phyloP scores from a whole-genome alignment of 2,113 vertebrate genomes.

The Psittacula cyanocephala region DNA sequence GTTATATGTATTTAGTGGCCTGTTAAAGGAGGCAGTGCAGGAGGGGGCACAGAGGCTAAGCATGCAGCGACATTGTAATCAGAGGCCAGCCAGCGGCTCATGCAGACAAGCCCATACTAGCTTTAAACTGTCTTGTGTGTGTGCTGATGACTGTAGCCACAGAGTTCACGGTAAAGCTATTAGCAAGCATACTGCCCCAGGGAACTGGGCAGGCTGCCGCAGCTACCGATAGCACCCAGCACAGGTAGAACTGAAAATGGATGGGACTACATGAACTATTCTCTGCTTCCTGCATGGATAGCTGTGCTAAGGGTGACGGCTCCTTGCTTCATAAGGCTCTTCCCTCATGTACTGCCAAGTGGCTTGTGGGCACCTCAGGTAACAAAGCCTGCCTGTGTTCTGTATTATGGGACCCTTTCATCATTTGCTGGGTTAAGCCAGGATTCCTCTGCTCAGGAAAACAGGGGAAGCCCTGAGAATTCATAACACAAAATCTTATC shows the following conservation, averaged over 20 bases:
- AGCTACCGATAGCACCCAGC: neutral
- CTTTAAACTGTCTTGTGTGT: neutral
- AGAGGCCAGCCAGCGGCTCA: neutral
- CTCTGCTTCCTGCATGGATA: neutral
- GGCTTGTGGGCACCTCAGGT: neutral
- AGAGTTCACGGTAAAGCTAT: neutral
- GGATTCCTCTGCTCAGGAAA: slow-evolving; percentile 20
- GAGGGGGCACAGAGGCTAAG: neutral
- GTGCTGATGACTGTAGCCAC: neutral
- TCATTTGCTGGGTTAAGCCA: neutral
- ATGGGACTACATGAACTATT: neutral
- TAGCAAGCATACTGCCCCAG: neutral
- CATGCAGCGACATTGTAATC: neutral
- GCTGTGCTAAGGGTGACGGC: neutral
- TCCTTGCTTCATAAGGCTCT: neutral
- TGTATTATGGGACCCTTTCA: neutral
- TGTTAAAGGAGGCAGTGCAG: neutral
- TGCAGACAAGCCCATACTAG: fast-evolving
- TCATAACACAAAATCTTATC: slow-evolving; percentile 10
- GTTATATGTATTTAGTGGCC: neutral
- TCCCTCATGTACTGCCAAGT: neutral
- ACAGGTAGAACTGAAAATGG: neutral
- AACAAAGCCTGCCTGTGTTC: neutral
- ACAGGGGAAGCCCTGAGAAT: slow-evolving; percentile 54
- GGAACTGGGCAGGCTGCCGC: neutral